Evolutionary conservation across 2,888 invertebrate species (phyloP), one percentile per base, ranked within the genome.

Genomic region (Brachypalpus laphriformis): DNA sequence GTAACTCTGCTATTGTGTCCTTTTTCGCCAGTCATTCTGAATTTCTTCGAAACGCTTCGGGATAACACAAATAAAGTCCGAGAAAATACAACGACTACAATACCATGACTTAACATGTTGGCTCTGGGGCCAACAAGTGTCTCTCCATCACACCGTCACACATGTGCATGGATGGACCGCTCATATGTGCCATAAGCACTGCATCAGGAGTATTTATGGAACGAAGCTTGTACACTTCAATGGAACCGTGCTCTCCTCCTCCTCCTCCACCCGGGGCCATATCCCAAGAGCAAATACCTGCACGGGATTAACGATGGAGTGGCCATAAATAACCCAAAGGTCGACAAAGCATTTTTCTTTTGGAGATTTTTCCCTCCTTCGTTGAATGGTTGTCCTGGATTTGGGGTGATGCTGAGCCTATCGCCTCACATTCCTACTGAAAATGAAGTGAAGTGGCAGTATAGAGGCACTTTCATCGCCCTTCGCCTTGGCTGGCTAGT

Each of bases 251-350:
- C n/a, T 14, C n/a, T n/a, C 16, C 18, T 9, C 18, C 14, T 25
- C 18, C 25, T 7, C 31, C 6, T 31, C 34, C 9, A 8, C 9
- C 1, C 9, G 8, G 42, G n/a, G 40, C 34, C 47, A 75, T 45
- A 68, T 80, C 81, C 71, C 81, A 65, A 66, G 66, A 85, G 85
- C 81, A 85, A 85, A 85, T 85, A 85, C 76, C 85, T 81, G 80
- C 85, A 85, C 71, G 81, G 75, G 80, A 85, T 76, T 85, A 81
- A 80, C 85, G 75, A 66, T 81, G 66, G 85, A 75, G 75, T 81
- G 81, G 75, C 85, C 80, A 85, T 85, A 85, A 85, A 85, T 85
- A 85, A 81, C 80, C 81, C 59, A 75, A 81, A 81, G 81, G 85
- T 76, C 76, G 75, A 66, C 57, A 80, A 80, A 80, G 65, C 74